phyloP scores from a whole-genome alignment of 1,140 invertebrate species.

The Euschistus heros region DNA sequence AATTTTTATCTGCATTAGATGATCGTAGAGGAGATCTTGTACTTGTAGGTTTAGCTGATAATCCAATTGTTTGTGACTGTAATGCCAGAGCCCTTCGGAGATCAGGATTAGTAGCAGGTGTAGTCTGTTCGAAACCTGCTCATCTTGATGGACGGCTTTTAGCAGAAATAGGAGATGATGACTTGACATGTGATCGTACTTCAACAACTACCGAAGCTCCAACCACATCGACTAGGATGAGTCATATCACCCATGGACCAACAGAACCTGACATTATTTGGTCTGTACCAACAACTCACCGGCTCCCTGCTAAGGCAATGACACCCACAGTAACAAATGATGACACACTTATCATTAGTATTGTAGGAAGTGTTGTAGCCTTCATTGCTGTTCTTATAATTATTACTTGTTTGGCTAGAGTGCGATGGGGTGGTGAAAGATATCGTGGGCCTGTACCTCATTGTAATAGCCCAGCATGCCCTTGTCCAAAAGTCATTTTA shows the following conservation, averaged over 20 bases:
- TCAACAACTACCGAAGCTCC: constrained; percentile 40
- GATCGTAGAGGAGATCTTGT: constrained; percentile 61
- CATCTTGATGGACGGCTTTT: constrained; percentile 54
- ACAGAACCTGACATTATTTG: constrained; percentile 76
- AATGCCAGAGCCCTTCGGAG: constrained; percentile 61
- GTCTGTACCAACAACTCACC: constrained; percentile 52
- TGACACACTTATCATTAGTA: constrained; percentile 82
- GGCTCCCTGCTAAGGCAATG: constrained; percentile 38
- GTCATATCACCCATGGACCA: constrained; percentile 37
- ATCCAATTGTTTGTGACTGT: constrained; percentile 78
- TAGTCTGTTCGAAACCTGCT: constrained; percentile 55
- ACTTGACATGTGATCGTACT: constrained; percentile 58
- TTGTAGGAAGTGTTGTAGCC: constrained; percentile 80
- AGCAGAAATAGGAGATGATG: constrained; percentile 62
- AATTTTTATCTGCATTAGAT: constrained; percentile 65
- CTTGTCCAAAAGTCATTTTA: constrained; percentile 29
- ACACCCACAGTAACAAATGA: constrained; percentile 53
- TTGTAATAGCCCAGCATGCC: constrained; percentile 31
- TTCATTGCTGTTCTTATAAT: constrained; percentile 81
- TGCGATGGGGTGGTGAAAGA: constrained; percentile 47
- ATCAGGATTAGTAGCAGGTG: constrained; percentile 38
- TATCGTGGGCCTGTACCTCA: constrained; percentile 45
- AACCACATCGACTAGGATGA: constrained; percentile 35
- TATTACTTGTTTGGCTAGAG: constrained; percentile 72
- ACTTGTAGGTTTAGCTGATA: constrained; percentile 57